Evolutionary conservation across 2,113 vertebrate species (phyloP).

Genomic region (Trachemys scripta): DNA sequence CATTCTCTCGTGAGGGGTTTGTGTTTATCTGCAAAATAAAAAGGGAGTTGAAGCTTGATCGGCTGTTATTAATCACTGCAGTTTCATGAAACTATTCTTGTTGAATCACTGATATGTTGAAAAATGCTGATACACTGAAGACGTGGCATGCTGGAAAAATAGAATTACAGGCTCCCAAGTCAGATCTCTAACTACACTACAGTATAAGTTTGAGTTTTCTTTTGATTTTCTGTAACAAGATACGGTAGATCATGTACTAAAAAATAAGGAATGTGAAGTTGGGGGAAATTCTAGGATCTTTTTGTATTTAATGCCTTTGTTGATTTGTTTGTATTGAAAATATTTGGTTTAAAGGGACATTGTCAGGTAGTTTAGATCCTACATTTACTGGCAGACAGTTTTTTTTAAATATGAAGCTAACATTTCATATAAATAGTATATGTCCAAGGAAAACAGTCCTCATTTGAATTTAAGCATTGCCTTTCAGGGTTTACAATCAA

Average conservation of each 20-base stretch:
- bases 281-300: conserved; percentile 5
- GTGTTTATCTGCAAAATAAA: neutral
- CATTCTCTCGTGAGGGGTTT: fast-evolving
- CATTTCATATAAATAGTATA: neutral
- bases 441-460: conserved; percentile 49
- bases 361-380: conserved; percentile 18
- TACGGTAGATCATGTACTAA: conserved; percentile 21
- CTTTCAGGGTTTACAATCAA: conserved; percentile 47
- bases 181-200: neutral
- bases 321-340: conserved; percentile 37
- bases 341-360: conserved; percentile 36
- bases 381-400: conserved; percentile 33
- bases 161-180: neutral
- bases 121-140: neutral
- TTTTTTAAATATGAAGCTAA: conserved; percentile 35
- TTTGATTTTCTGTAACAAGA: conserved; percentile 23
- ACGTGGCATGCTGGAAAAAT: neutral
- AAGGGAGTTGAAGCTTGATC: neutral
- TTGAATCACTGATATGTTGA: neutral
- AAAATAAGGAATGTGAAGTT: conserved; percentile 45
- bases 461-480: neutral
- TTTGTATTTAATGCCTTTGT: neutral
- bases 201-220: neutral
- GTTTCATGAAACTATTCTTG: neutral
- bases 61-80: neutral